Base-by-base conservation (phyloP, 2,888 invertebrate genomes). In the Synergus gifuensis region DNA sequence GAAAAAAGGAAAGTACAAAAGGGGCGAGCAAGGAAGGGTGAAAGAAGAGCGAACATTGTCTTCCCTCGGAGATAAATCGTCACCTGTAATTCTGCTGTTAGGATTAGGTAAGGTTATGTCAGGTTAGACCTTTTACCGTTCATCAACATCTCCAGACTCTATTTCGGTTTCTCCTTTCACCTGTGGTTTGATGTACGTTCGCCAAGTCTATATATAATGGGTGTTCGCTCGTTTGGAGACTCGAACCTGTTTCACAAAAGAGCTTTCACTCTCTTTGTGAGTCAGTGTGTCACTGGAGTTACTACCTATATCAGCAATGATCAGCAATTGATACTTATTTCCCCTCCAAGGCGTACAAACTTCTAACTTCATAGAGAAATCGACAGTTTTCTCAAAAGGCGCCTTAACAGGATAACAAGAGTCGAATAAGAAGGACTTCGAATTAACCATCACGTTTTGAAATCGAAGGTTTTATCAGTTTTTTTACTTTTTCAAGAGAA, bases 221-320 rank as follows among this genome's bases (percentile, higher is more conserved):
- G 42, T 42, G 42, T 11, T n/a, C 18, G 42, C 40, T 16, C 64
- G n/a, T 40, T 64, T 42, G 64, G 80, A 76, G 79, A 80, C 77
- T 83, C 81, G 81, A 82, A 83, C 81, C 82, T 84, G 84, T 82
- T 84, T 79, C 78, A 76, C 76, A 80, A 87, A 83, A 82, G 82
- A 79, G 86, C 88, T 89, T 88, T 89, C 88, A 88, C 88, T 89
- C 85, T 87, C 78, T 46, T 78, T 82, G 81, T 60, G 83, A 80
- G 76, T 81, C 73, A 73, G 80, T 69, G 76, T 80, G 81, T 79
- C 83, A 83, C 79, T 81, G 79, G 81, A 84, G 83, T 77, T 81
- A 49, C 79, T 78, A n/a, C n/a, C n/a, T n/a, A 67, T 81, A 76
- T 83, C 66, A 66, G 42, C 66, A 66, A 66, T 66, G 42, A 76